Evolutionary conservation across 2,797 vertebrate species (phyloP).

Genomic region (Anisognathus igniventris): DNA sequence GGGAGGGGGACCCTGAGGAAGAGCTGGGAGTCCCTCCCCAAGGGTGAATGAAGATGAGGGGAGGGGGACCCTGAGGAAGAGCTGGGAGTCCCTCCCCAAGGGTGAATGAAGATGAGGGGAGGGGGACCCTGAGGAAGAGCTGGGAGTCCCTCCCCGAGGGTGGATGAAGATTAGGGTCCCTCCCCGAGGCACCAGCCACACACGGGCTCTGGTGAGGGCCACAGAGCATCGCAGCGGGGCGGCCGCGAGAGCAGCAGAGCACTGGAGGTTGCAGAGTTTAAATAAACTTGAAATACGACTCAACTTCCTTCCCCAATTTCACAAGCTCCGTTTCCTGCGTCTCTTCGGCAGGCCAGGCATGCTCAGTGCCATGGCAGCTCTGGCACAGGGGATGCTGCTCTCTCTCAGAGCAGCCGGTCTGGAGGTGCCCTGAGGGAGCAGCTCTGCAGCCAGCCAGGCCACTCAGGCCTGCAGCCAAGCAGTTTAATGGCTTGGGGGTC

Average conservation of each 20-base stretch:
- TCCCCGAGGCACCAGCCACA: not conserved
- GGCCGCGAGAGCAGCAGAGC: conserved; percentile 2
- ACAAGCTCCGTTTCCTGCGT: conserved; percentile 56
- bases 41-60: fast-evolving
- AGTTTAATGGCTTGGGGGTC: not conserved
- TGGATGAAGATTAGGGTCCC: fast-evolving
- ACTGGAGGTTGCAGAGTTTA: conserved; percentile 65
- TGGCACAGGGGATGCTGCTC: not conserved
- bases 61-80: not conserved
- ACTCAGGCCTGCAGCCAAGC: not conserved
- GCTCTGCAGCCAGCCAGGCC: not conserved
- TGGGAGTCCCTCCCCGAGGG: too few relatives aligned
- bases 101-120: too few relatives aligned
- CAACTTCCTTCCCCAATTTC: conserved; percentile 75
- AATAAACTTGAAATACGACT: conserved; percentile 64
- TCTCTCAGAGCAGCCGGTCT: not conserved
- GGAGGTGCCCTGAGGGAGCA: not conserved
- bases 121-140: too few relatives aligned
- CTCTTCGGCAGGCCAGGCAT: not conserved
- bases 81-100: too few relatives aligned
- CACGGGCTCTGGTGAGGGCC: fast-evolving
- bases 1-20: not conserved
- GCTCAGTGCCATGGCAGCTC: not conserved
- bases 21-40: too few relatives aligned
- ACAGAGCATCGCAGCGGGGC: not conserved